A percentile compares a stretch with the other conserved stretches of the same genome.
Conservation (phyloP, 2,888 invertebrate species). For the Nymphalis polychloros region DNA sequence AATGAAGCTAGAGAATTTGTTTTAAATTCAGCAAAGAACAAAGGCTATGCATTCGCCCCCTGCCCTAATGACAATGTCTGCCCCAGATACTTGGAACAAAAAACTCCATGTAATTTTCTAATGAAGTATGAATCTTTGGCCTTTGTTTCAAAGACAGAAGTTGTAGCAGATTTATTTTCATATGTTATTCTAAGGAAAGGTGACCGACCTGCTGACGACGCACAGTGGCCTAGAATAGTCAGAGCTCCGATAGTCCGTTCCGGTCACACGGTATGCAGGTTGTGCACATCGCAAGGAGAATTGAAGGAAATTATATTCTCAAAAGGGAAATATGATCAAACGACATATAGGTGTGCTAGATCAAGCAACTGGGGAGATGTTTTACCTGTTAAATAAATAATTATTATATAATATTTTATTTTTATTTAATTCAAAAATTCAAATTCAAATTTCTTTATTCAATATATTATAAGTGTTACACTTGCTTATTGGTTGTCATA, state of each 20-base stretch:
- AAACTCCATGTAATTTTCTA: conserved; percentile 90
- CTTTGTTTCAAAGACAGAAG: conserved; percentile 66
- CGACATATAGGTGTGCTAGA: conserved; percentile 87
- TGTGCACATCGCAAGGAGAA: conserved; percentile 88
- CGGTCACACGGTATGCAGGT: conserved; percentile 87
- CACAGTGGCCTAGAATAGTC: conserved; percentile 91
- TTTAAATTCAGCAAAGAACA: conserved; percentile 75
- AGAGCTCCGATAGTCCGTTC: conserved; percentile 85
- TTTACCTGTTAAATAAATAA: conserved; percentile 83
- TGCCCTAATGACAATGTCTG: conserved; percentile 87
- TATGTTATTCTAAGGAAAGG: conserved; percentile 93
- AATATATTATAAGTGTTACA: no score
- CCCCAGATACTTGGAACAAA: conserved; percentile 84
- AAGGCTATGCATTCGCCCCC: conserved; percentile 85
- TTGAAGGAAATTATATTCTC: conserved; percentile 90
- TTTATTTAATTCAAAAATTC: no score
- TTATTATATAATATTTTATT: background rate
- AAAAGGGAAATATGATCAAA: conserved; percentile 88
- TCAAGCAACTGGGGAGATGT: conserved; percentile 90
- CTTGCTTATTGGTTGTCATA: no score
- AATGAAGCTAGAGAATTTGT: conserved; percentile 93
- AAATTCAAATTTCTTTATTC: no score
- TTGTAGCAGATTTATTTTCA: conserved; percentile 84
- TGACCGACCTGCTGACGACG: conserved; percentile 66
- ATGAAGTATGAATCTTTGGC: conserved; percentile 83